These are phyloP conservation scores for Tympanoctomys barrerae DNA, from an alignment of 2,797 vertebrate genomes.

Conservation along the genomic window DNA sequence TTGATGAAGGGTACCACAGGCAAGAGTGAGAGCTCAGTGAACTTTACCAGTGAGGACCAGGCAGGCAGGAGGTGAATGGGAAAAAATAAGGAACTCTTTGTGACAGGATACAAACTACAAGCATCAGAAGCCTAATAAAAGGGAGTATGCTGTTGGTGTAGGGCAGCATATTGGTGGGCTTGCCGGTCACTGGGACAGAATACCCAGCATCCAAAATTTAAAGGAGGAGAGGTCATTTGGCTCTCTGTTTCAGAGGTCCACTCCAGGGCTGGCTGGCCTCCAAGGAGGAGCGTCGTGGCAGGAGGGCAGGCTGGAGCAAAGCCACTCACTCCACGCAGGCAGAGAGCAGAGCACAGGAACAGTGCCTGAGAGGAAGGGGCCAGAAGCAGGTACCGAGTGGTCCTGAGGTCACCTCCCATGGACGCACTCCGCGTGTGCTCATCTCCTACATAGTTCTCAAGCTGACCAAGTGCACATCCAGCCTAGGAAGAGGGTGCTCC, in stretches of 20 bases:
- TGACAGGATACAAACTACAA: background rate
- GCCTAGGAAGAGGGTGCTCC: background rate
- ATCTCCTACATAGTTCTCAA: background rate
- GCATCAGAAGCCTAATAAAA: background rate
- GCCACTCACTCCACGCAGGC: background rate
- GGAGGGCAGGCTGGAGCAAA: background rate
- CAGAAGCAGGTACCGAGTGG: background rate
- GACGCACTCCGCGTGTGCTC: background rate
- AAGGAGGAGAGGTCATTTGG: background rate
- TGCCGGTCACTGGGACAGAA: background rate
- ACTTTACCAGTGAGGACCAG: background rate
- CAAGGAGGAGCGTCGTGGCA: background rate
- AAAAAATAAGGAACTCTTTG: background rate
- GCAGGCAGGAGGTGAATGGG: background rate
- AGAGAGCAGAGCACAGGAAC: background rate
- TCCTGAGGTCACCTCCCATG: background rate
- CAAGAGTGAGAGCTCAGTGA: background rate
- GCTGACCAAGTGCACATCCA: background rate
- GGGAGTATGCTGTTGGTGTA: background rate
- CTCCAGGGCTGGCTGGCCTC: background rate
- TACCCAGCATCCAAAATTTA: background rate
- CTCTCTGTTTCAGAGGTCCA: background rate
- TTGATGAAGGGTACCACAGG: background rate
- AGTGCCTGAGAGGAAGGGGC: background rate
- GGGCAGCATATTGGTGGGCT: background rate